A percentile compares a stretch with the other conserved stretches of the same genome.
phyloP scores from a whole-genome alignment of 1,140 invertebrate genomes.

The Drosophila suzukii region DNA sequence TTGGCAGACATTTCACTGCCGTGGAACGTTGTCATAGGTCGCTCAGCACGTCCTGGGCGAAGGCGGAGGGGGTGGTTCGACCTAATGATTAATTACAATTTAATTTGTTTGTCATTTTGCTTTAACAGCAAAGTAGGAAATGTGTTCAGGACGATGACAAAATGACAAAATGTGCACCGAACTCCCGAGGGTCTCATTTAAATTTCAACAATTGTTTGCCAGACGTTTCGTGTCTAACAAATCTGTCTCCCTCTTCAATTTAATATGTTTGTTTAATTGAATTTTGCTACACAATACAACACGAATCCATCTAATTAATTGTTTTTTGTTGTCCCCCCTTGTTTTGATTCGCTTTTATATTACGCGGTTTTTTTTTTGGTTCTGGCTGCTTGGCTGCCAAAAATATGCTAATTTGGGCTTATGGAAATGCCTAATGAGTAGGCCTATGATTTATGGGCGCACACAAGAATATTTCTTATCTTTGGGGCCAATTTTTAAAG shows the following conservation, averaged over 20 bases:
- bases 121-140: constrained; percentile 2
- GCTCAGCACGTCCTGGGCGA: constrained; percentile 59
- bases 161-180: constrained; percentile 24
- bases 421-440: constrained; percentile 47
- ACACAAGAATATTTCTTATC: not conserved
- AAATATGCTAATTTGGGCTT: constrained; percentile 70
- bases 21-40: constrained; percentile 66
- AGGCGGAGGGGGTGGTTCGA: constrained; percentile 19
- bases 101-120: constrained; percentile 75
- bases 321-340: constrained; percentile 43
- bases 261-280: constrained; percentile 37
- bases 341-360: constrained; percentile 49
- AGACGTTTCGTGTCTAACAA: constrained; percentile 5
- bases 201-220: constrained; percentile 26
- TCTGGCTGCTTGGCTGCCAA: constrained; percentile 25
- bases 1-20: constrained; percentile 70
- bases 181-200: constrained; percentile 15
- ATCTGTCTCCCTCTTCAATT: constrained; percentile 9
- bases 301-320: constrained; percentile 62
- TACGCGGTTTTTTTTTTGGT: not conserved
- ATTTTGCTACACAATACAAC: constrained; percentile 13
- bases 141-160: constrained; percentile 18
- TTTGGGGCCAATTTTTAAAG: no score
- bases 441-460: constrained; percentile 14
- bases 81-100: constrained; percentile 81